Evolutionary conservation across 2,888 invertebrate genomes (phyloP), one percentile per base, ranked within the genome.

Genomic region (Tolmerus cingulatus): DNA sequence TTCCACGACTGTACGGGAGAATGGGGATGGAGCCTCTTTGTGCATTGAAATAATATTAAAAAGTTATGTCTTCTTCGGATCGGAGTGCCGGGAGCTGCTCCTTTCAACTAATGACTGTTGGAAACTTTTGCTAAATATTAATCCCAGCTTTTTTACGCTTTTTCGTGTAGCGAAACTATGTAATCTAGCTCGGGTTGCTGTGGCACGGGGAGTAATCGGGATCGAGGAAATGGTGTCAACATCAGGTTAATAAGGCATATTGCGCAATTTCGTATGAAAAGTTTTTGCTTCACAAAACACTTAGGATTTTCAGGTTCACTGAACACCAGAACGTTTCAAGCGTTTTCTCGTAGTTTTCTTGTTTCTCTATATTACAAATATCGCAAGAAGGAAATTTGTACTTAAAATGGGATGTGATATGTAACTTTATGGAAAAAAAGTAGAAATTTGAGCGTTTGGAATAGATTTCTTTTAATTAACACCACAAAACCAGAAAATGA

Each of bases 41-140:
- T 51, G 51, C 51, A 79, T 79, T 79, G 51, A 51, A 79, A 79
- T 79, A 51, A 46, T 79, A 79, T 79, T 51, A 66, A 79, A 79
- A 79, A 79, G 79, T 79, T 78, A 51, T 79, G 79, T 79, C 79
- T 79, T 79, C 51, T 79, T 79, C 23, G 78, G 46, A 79, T 23
- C 51, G 16, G 78, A 43, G 78, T 23, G 51, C 27, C 9, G 51
- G 23, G 79, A 34, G 76, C 8, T 76, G 34, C 27, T 76, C 37
- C 76, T 46, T 43, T 78, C 51, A 27, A 51, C 79, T 51, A 27
- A 46, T 14, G 79, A 51, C 79, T 79, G 23, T 79, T 79, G 79
- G 30, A 51, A 79, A 79, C 51, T 79, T 79, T 43, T 51, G 27
- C 51, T 79, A 51, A 79, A 79, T 51, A 79, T 51, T 46, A 79